phyloP scores from a whole-genome alignment of 2,888 invertebrate species.

The Callosobruchus maculatus region DNA sequence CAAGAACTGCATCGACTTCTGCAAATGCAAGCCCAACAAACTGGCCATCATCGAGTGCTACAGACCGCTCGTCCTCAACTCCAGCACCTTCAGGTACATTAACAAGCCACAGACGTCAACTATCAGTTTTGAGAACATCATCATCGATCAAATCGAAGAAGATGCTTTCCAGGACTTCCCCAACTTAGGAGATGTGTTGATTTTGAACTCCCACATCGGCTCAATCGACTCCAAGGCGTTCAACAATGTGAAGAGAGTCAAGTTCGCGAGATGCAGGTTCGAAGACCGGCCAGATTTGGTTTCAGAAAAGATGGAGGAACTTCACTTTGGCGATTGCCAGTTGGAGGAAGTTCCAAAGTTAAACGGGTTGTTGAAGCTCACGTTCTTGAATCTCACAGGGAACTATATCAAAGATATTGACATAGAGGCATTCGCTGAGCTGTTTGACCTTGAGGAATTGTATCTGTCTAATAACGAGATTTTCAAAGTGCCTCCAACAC shows the following conservation, averaged over 20 bases:
- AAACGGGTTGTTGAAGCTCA: conserved; percentile 46
- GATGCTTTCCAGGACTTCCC: conserved; percentile 67
- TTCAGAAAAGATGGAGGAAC: conserved; percentile 54
- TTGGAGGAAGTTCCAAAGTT: conserved; percentile 60
- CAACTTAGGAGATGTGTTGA: conserved; percentile 64
- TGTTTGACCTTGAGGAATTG: conserved; percentile 66
- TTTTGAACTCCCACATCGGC: conserved; percentile 65
- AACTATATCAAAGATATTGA: conserved; percentile 64
- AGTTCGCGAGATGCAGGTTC: conserved; percentile 41
- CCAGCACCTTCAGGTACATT: conserved; percentile 24
- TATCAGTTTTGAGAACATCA: conserved; percentile 37
- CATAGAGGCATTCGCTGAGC: conserved; percentile 58
- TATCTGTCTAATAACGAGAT: conserved; percentile 70
- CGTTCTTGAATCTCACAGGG: conserved; percentile 63
- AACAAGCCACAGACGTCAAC: conserved; percentile 25
- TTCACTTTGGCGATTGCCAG: conserved; percentile 68
- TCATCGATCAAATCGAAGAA: conserved; percentile 62
- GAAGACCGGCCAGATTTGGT: conserved; percentile 29
- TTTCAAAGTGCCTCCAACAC: conserved; percentile 57
- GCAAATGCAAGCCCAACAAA: conserved; percentile 30
- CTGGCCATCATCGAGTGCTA: conserved; percentile 30
- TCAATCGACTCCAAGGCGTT: conserved; percentile 69
- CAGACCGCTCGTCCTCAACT: conserved; percentile 28
- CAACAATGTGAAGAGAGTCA: conserved; percentile 56
- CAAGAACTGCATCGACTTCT: conserved; percentile 27